These are phyloP conservation scores for Phyllostomus discolor DNA, from an alignment of 2,113 vertebrate genomes.

Conservation along the genomic window DNA sequence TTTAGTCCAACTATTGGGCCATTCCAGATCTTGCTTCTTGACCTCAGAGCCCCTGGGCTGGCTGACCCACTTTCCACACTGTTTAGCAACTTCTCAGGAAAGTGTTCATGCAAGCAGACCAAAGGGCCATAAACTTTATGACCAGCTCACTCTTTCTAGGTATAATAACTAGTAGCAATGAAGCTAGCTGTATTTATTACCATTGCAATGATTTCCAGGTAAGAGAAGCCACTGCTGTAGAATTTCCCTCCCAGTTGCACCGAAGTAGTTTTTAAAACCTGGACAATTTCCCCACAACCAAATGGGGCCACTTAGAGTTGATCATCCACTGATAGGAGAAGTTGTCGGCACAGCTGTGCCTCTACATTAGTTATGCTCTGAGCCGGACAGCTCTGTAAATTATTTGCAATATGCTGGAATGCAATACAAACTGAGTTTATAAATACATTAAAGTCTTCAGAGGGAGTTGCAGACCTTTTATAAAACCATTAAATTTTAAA, in stretches of 20 bases:
- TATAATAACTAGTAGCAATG: neutral
- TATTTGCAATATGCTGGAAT: conserved; percentile 72
- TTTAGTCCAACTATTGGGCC: neutral
- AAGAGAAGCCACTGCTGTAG: neutral
- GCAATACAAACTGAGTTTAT: conserved; percentile 63
- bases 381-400: conserved; percentile 68
- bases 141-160: neutral
- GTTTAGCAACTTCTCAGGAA: neutral
- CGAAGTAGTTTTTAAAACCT: conserved; percentile 48
- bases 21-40: neutral
- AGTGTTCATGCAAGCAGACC: neutral
- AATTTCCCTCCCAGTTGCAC: conserved; percentile 6
- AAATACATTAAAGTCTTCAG: conserved; percentile 73
- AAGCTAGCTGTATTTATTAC: neutral
- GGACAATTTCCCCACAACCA: conserved; percentile 49
- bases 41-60: neutral
- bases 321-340: conserved; percentile 67
- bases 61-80: conserved; percentile 28
- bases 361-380: conserved; percentile 63
- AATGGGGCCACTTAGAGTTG: conserved; percentile 66
- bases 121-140: neutral
- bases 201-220: conserved; percentile 30
- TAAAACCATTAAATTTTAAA: conserved; percentile 70
- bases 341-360: conserved; percentile 68
- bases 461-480: conserved; percentile 63